These are phyloP conservation scores for Ameiurus melas DNA, from an alignment of 2,113 vertebrate genomes.

Conservation along the genomic window DNA sequence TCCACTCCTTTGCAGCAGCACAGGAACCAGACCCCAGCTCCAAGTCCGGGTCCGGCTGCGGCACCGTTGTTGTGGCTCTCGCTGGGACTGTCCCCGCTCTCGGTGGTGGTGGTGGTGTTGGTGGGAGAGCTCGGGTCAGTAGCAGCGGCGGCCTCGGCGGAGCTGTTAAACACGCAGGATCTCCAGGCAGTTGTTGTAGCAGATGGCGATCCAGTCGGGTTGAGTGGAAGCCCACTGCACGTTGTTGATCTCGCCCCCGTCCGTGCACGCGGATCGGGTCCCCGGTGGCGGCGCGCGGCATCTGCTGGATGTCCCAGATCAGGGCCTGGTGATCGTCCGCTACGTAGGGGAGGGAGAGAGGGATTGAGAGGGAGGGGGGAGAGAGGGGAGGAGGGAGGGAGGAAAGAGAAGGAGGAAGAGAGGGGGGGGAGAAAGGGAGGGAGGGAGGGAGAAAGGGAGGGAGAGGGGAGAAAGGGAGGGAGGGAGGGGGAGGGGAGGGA, in stretches of 20 bases:
- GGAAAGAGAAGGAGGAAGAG: too few relatives aligned
- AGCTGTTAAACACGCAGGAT: constrained; percentile 88
- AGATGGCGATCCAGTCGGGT: constrained; percentile 99
- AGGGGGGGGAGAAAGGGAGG: too few relatives aligned
- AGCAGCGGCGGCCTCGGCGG: constrained; percentile 3
- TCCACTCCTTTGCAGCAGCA: constrained; percentile 40
- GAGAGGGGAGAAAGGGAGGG: background rate
- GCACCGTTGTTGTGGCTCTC: constrained; percentile 14
- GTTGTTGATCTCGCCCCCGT: constrained; percentile 98
- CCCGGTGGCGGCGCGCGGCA: constrained; percentile 98
- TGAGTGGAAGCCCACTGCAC: constrained; percentile 99
- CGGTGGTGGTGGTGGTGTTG: constrained; percentile 9
- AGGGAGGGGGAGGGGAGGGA: constrained; percentile 22
- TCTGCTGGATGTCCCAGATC: constrained; percentile 99
- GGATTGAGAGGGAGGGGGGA: background rate
- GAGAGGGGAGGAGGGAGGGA: background rate
- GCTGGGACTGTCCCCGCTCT: constrained; percentile 17
- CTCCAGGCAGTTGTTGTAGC: constrained; percentile 99
- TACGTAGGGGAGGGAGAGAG: constrained; percentile 56
- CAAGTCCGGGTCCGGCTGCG: background rate
- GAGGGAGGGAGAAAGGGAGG: background rate
- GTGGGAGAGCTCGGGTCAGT: constrained; percentile 20
- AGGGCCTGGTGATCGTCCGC: constrained; percentile 98
- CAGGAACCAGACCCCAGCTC: constrained; percentile 35
- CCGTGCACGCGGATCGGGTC: constrained; percentile 98